Conservation (phyloP, 1,140 invertebrate genomes). For the Bombus fervidus region DNA sequence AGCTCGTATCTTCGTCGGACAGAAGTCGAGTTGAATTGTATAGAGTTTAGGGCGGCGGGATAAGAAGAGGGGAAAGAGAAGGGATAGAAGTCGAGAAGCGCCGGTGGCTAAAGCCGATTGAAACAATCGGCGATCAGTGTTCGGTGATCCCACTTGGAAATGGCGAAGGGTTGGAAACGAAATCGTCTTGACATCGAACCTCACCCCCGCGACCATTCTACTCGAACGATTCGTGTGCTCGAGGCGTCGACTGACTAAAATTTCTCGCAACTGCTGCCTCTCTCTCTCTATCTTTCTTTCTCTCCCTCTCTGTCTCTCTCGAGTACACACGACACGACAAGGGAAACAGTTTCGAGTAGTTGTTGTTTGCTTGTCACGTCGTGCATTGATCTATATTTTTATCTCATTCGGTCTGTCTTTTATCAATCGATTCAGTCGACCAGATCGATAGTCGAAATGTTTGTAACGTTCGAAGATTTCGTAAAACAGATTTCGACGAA, state of each 20-base stretch:
- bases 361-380: not conserved
- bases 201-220: not conserved
- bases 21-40: conserved; percentile 54
- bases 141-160: conserved; percentile 65
- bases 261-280: conserved; percentile 16
- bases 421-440: not conserved
- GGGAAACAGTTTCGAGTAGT: not conserved
- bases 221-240: conserved; percentile 39
- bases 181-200: conserved; percentile 49
- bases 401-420: too few species aligned
- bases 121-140: conserved; percentile 70
- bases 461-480: not conserved
- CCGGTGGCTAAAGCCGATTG: conserved; percentile 66
- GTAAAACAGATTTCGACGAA: not conserved
- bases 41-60: conserved; percentile 8
- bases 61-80: not conserved
- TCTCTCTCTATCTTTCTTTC: too few species aligned
- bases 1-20: conserved; percentile 54
- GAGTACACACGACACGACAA: not conserved
- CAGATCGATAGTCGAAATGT: not conserved
- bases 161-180: conserved; percentile 39
- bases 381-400: not conserved
- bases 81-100: conserved; percentile 3
- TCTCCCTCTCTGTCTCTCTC: not conserved
- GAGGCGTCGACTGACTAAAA: conserved; percentile 52